A percentile compares a stretch with the other conserved stretches of the same genome.
These are phyloP conservation scores for Sternarchorhynchus goeldii DNA, from an alignment of 2,797 vertebrate species.

Conservation along the genomic window DNA sequence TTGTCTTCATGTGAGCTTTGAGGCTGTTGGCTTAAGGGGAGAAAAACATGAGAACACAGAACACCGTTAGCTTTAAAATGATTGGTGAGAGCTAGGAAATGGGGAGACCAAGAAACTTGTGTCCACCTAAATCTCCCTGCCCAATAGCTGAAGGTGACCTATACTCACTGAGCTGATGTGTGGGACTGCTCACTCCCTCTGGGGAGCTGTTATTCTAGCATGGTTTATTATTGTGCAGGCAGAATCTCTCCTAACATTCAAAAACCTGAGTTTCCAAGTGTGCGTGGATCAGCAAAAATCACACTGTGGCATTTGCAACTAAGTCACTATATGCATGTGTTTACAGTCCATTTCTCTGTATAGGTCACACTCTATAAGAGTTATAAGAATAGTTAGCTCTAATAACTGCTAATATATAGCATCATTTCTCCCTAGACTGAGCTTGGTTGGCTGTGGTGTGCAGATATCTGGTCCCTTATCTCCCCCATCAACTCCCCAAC, in stretches of 20 bases:
- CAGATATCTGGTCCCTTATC: conserved; percentile 48
- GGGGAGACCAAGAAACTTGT: conserved; percentile 61
- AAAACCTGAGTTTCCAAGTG: conserved; percentile 29
- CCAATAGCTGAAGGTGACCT: conserved; percentile 6
- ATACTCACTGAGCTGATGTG: conserved; percentile 35
- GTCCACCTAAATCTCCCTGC: conserved; percentile 52
- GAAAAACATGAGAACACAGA: conserved; percentile 78
- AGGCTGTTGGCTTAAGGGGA: conserved; percentile 80
- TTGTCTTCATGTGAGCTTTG: conserved; percentile 70
- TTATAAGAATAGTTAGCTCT: conserved; percentile 38
- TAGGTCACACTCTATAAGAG: conserved; percentile 55
- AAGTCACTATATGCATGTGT: conserved; percentile 21
- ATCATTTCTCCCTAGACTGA: neutral
- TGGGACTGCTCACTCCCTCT: neutral
- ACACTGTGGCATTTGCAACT: conserved; percentile 30
- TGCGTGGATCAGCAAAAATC: neutral
- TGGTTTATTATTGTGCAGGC: conserved; percentile 6
- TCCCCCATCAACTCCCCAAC: neutral
- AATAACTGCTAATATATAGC: conserved; percentile 1
- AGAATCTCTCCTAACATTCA: conserved; percentile 2
- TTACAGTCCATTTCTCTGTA: conserved; percentile 45
- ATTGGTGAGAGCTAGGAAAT: conserved; percentile 67
- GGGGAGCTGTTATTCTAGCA: neutral
- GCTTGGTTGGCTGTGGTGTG: conserved; percentile 38
- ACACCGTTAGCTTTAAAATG: conserved; percentile 80